Evolutionary conservation across 2,113 vertebrate species (phyloP).

Genomic region (Laticauda colubrina): DNA sequence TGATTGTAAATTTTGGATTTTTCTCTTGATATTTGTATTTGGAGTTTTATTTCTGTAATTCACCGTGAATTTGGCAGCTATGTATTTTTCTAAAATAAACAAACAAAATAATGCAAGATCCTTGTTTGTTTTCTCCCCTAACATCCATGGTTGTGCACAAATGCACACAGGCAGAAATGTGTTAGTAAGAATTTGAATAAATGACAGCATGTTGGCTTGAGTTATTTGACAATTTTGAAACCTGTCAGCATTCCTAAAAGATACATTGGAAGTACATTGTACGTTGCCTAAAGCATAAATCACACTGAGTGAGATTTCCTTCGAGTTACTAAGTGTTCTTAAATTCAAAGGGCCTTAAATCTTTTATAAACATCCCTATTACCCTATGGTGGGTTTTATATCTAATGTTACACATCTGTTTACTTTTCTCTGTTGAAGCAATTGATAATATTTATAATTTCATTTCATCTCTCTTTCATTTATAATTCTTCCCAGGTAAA

Average conservation of each 20-base stretch:
- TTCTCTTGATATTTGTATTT: neutral
- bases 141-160: neutral
- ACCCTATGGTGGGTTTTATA: neutral
- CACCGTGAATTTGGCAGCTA: neutral
- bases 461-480: neutral
- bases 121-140: neutral
- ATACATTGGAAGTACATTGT: neutral
- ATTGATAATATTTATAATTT: neutral
- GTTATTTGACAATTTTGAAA: constrained; percentile 23
- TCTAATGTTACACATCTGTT: neutral
- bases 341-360: neutral
- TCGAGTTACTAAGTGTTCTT: constrained; percentile 15
- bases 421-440: neutral
- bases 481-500: neutral
- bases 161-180: neutral
- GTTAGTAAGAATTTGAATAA: neutral
- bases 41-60: neutral
- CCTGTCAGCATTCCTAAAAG: neutral
- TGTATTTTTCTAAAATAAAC: neutral
- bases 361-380: constrained; percentile 14
- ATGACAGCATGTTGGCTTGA: constrained; percentile 12
- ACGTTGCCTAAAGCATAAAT: neutral
- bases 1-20: neutral
- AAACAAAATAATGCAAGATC: neutral
- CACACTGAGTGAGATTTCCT: neutral